Conservation (phyloP, 2,797 vertebrate genomes). For the Karalla daura region DNA sequence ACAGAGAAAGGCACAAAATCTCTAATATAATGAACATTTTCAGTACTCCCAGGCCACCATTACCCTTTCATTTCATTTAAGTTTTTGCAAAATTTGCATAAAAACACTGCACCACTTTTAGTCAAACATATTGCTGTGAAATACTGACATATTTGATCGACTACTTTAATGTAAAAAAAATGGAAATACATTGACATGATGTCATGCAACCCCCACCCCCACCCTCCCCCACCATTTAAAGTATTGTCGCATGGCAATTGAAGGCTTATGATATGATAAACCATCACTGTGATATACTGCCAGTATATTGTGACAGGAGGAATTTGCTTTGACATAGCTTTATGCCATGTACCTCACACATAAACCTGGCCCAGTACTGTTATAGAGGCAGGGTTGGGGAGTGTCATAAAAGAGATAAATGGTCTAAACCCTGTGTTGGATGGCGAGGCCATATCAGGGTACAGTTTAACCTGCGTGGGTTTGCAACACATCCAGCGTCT, state of each 20-base stretch:
- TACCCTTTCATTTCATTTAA: too few species aligned
- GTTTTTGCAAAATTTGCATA: too few species aligned
- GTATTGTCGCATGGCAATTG: not conserved
- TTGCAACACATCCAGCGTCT: conserved; percentile 64
- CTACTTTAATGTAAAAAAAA: too few species aligned
- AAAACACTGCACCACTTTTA: too few species aligned
- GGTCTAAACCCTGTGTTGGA: conserved; percentile 52
- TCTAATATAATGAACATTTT: too few species aligned
- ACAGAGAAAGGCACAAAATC: too few species aligned
- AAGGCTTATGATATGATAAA: conserved; percentile 10
- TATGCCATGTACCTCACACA: conserved; percentile 40
- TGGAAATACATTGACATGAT: not conserved
- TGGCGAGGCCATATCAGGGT: conserved; percentile 62
- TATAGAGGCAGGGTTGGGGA: conserved; percentile 12
- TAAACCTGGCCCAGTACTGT: conserved; percentile 39
- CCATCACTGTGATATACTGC: conserved; percentile 16
- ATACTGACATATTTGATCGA: too few species aligned
- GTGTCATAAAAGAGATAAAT: conserved; percentile 80
- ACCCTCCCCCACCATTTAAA: not conserved
- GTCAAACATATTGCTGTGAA: too few species aligned
- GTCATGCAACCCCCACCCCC: too few species aligned
- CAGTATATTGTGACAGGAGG: conserved; percentile 12
- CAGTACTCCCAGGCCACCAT: too few species aligned
- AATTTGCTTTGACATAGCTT: conserved; percentile 37
- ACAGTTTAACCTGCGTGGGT: conserved; percentile 70